Evolutionary conservation across 2,888 invertebrate species (phyloP), one percentile per base, ranked within the genome.

Genomic region (Belgica antarctica): DNA sequence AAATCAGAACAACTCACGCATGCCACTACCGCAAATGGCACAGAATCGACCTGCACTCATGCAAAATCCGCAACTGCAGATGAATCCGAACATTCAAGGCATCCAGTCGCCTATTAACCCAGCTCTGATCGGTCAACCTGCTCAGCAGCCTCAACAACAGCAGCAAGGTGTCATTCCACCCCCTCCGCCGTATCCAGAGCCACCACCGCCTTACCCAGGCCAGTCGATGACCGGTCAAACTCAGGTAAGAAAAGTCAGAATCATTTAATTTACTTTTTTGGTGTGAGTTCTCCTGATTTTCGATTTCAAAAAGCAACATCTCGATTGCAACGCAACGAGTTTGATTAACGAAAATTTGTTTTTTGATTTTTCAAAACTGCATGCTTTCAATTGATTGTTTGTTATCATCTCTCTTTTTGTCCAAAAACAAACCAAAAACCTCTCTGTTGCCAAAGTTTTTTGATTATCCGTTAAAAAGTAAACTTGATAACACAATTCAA

Each of bases 151-250:
- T 5, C 74, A 74, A 25, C 61, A 59, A 22, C 71, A 70, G 19
- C 57, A 73, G 65, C 31, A 47, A 52, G 52, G 27, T 59, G 57
- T 87, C 87, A 22, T 52, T 17, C 52, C 52, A 2, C 89, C 89
- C 1, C 89, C 89, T 69, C 90, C 90, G 28, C 87, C 89, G 71
- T 85, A 87, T 78, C 86, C 87, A 22, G 88, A 87, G 62, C 88
- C 87, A 4, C 86, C 88, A 15, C 87, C 86, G n/a, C 85, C 85
- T 1, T 87, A 86, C 76, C 87, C 87, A 25, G 86, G 85, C 73
- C 85, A 72, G 77, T 52, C 81, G 22, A 72, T 78, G 78, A 75
- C 75, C 77, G 74, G 82, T n/a, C 68, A 68, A 59, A 25, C 19
- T 61, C 70, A 70, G 70, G 70, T 70, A 34, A 24, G 61, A 61